phyloP scores from a whole-genome alignment of 1,140 invertebrate species.

The Latrodectus geometricus region DNA sequence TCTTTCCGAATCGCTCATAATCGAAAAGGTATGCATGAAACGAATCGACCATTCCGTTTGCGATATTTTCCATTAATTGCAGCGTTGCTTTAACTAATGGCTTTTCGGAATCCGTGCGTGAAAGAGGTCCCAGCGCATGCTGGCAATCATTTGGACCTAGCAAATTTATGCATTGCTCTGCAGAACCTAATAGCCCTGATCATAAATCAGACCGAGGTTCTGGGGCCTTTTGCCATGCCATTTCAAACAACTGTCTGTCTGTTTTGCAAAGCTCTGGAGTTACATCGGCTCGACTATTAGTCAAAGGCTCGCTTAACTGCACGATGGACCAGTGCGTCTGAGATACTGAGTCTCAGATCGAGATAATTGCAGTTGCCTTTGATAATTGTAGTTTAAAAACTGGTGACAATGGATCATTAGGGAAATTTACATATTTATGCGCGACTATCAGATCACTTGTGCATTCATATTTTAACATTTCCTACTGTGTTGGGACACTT shows the following conservation, averaged over 20 bases:
- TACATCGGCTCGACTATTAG: conserved; percentile 33
- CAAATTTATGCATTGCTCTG: conserved; percentile 48
- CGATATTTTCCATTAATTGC: conserved; percentile 53
- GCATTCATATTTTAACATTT: no score
- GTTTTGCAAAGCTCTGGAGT: not conserved
- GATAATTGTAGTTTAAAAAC: no score
- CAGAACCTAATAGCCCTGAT: conserved; percentile 46
- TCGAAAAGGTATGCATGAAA: conserved; percentile 21
- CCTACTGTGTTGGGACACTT: no score
- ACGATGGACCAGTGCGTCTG: not conserved
- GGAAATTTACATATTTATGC: no score
- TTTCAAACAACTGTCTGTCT: conserved; percentile 41
- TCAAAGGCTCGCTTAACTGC: conserved; percentile 6
- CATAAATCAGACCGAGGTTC: conserved; percentile 53
- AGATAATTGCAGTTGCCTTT: no score
- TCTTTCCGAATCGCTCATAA: not conserved
- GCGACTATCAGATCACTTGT: no score
- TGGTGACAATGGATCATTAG: no score
- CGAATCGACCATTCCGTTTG: conserved; percentile 32
- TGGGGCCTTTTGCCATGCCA: conserved; percentile 44
- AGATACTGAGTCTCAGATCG: not conserved
- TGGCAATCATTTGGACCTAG: conserved; percentile 38
- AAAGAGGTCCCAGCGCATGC: conserved; percentile 4
- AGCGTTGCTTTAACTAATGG: conserved; percentile 57
- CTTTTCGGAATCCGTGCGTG: conserved; percentile 45